phyloP scores from a whole-genome alignment of 1,140 invertebrate species.

The Meloidogyne hapla region DNA sequence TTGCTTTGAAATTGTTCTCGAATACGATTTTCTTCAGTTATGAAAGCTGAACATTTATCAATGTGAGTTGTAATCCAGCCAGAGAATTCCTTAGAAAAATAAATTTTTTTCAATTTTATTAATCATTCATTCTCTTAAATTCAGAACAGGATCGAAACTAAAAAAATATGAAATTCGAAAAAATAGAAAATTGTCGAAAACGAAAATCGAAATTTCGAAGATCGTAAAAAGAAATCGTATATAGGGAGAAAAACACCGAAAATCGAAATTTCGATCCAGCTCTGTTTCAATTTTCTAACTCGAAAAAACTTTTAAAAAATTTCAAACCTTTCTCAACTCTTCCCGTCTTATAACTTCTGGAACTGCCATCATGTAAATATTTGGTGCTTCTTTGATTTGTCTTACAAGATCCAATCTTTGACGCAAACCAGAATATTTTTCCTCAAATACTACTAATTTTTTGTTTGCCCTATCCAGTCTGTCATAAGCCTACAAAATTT shows the following conservation, averaged over 20 bases:
- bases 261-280: too few species aligned
- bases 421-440: conserved; percentile 39
- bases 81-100: conserved; percentile 38
- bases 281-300: too few species aligned
- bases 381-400: conserved; percentile 50
- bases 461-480: conserved; percentile 39
- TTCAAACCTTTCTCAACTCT: conserved; percentile 28
- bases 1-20: conserved; percentile 42
- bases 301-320: conserved; percentile 4
- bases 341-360: conserved; percentile 48
- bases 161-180: too few species aligned
- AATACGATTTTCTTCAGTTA: conserved; percentile 47
- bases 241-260: too few species aligned
- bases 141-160: too few species aligned
- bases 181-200: too few species aligned
- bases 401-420: conserved; percentile 47
- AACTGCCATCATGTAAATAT: conserved; percentile 49
- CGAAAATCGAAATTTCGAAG: too few species aligned
- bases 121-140: too few species aligned
- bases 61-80: conserved; percentile 37
- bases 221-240: too few species aligned
- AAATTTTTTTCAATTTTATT: background rate
- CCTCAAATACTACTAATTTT: conserved; percentile 43
- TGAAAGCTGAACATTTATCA: conserved; percentile 38
- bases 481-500: conserved; percentile 37